phyloP scores from a whole-genome alignment of 2,113 vertebrate species.

The Tringa solitaria region DNA sequence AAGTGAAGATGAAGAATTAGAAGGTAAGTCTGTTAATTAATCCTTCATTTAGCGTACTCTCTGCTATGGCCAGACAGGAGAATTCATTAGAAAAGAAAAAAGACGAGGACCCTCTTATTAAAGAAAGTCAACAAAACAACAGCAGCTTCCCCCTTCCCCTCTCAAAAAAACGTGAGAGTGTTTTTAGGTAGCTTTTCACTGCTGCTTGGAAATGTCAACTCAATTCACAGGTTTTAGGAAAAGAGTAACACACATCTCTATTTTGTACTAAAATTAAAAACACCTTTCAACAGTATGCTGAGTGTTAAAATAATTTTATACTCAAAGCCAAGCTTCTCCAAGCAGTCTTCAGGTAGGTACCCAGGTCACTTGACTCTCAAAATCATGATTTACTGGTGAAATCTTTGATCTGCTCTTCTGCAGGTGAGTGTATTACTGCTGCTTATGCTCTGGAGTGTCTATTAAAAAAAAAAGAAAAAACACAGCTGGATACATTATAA shows the following conservation, averaged over 20 bases:
- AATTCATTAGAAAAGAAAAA: neutral
- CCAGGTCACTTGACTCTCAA: neutral
- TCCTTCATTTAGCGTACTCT: neutral
- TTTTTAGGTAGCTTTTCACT: neutral
- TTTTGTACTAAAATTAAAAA: neutral
- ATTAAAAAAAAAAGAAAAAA: neutral
- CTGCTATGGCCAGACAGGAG: neutral
- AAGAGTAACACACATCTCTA: neutral
- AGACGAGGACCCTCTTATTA: neutral
- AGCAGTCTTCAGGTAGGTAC: neutral
- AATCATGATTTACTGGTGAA: neutral
- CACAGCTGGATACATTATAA: neutral
- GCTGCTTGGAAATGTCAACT: neutral
- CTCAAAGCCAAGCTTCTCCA: neutral
- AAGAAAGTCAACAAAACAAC: neutral
- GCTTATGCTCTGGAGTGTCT: neutral
- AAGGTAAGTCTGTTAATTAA: conserved; percentile 50
- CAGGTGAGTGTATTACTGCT: neutral
- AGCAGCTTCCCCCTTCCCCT: neutral
- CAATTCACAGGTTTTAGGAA: neutral
- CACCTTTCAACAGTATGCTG: neutral
- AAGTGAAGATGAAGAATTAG: conserved; percentile 75
- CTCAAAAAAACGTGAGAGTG: neutral
- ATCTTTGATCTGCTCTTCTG: neutral
- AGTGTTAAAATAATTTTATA: neutral